Conservation (phyloP, 2,113 vertebrate genomes). For the Perognathus longimembris region DNA sequence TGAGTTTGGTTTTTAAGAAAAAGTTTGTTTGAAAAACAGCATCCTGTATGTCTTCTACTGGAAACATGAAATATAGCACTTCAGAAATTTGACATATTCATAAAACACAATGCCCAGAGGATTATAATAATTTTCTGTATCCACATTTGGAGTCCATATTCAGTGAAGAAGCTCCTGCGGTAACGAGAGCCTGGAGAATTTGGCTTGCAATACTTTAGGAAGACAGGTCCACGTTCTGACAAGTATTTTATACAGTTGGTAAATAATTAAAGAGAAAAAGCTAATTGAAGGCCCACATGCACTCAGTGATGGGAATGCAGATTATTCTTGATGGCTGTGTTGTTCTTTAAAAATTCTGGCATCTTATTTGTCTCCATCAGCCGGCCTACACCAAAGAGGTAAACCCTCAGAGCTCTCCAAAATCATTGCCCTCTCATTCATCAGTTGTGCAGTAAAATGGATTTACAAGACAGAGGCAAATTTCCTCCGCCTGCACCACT, state of each 20-base stretch:
- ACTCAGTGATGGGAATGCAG: constrained; percentile 25
- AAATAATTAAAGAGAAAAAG: constrained; percentile 79
- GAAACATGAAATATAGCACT: constrained; percentile 36
- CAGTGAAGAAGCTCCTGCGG: constrained; percentile 60
- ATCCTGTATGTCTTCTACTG: not conserved
- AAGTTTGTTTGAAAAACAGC: not conserved
- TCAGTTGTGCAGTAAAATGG: constrained; percentile 3
- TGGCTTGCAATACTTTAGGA: constrained; percentile 65
- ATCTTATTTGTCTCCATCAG: not conserved
- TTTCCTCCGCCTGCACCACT: not conserved
- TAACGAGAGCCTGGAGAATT: constrained; percentile 59
- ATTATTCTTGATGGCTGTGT: not conserved
- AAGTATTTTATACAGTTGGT: constrained; percentile 71
- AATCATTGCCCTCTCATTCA: not conserved
- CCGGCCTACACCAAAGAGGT: not conserved
- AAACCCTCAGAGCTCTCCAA: not conserved
- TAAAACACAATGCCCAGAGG: not conserved
- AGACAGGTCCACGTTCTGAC: constrained; percentile 52
- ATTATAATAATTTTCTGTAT: constrained; percentile 31
- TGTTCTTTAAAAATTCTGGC: constrained; percentile 16
- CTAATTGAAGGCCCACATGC: constrained; percentile 2
- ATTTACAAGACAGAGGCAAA: not conserved
- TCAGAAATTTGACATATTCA: not conserved
- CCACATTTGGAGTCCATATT: constrained; percentile 42
- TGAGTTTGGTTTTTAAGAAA: too few species aligned